phyloP scores from a whole-genome alignment of 2,888 invertebrate species.

The Agriopis marginaria region DNA sequence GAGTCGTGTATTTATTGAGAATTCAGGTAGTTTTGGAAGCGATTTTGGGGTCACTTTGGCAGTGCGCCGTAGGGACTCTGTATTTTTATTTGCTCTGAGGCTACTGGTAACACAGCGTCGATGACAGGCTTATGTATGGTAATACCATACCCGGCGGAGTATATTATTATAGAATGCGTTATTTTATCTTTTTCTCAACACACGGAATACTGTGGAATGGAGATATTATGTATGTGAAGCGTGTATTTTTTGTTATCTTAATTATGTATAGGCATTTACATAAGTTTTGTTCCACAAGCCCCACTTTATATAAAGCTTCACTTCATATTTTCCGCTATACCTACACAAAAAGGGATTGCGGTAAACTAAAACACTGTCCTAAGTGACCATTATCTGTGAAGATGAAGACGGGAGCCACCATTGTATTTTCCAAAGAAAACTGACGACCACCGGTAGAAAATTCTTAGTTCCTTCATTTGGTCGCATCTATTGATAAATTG shows the following conservation, averaged over 20 bases:
- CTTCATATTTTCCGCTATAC: constrained; percentile 10
- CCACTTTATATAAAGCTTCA: background rate
- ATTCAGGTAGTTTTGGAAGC: too few relatives aligned
- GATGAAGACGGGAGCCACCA: background rate
- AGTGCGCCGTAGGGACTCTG: too few relatives aligned
- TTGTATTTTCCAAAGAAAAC: background rate
- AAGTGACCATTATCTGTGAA: background rate
- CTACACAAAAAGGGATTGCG: constrained; percentile 8
- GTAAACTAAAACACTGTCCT: constrained; percentile 6
- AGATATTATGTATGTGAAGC: too few relatives aligned
- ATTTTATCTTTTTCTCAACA: too few relatives aligned
- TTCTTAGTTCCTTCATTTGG: background rate
- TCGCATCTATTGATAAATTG: background rate
- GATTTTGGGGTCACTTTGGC: too few relatives aligned
- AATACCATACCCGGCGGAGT: too few relatives aligned
- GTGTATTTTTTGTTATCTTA: background rate
- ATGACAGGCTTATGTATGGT: too few relatives aligned
- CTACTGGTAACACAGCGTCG: too few relatives aligned
- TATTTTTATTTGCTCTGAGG: too few relatives aligned
- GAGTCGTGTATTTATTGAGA: too few relatives aligned
- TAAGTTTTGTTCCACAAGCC: background rate
- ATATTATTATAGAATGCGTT: too few relatives aligned
- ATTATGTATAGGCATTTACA: background rate
- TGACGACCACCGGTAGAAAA: background rate
- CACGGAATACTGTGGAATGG: too few relatives aligned